These are phyloP conservation scores for Cyprinus carpio DNA, from an alignment of 2,113 vertebrate species.

Conservation along the genomic window DNA sequence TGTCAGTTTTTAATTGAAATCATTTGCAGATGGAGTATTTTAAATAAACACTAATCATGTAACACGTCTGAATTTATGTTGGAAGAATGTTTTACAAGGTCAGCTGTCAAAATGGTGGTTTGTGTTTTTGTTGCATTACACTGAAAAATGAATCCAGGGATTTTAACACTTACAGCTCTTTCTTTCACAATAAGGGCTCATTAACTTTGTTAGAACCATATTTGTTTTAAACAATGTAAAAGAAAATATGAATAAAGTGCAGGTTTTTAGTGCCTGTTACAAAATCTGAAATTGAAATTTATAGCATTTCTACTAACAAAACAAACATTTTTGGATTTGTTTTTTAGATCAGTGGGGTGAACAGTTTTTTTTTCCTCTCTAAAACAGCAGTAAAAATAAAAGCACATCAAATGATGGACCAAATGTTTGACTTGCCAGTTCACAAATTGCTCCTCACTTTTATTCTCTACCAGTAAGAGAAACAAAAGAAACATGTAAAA, in stretches of 20 bases:
- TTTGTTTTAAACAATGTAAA: not conserved
- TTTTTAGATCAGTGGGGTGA: not conserved
- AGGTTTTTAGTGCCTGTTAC: not conserved
- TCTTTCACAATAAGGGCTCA: not conserved
- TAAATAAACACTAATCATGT: conserved; percentile 82
- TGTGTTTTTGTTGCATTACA: not conserved
- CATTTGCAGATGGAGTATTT: conserved; percentile 79
- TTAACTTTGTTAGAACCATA: not conserved
- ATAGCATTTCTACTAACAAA: not conserved
- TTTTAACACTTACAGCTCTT: not conserved
- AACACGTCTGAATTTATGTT: conserved; percentile 54
- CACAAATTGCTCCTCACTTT: conserved; percentile 57
- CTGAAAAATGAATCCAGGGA: not conserved
- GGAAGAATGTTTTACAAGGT: conserved; percentile 4
- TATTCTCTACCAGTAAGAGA: conserved; percentile 73
- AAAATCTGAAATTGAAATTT: not conserved
- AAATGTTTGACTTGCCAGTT: conserved; percentile 12
- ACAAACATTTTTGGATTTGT: not conserved
- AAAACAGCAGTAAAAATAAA: not conserved
- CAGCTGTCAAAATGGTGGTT: not conserved
- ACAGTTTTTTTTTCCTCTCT: not conserved
- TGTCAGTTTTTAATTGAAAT: conserved; percentile 85
- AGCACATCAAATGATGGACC: conserved; percentile 19
- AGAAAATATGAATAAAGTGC: not conserved
- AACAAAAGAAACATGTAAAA: conserved; percentile 60